These are phyloP conservation scores for Pangasianodon hypophthalmus DNA, from an alignment of 2,113 vertebrate genomes.

Conservation along the genomic window DNA sequence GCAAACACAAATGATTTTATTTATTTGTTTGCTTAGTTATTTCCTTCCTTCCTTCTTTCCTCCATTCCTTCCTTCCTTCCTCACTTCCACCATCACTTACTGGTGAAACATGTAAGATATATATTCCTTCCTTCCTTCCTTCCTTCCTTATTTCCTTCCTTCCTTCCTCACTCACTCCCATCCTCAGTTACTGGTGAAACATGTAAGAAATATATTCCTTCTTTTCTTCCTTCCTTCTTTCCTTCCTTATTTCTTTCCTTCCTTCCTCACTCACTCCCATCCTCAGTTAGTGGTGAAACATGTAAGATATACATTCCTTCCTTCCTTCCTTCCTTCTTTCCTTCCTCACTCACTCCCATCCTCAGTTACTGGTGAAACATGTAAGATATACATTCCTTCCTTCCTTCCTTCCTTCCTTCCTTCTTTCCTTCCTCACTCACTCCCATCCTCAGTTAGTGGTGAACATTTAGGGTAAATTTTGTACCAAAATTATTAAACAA, in stretches of 20 bases:
- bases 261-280: too few relatives aligned
- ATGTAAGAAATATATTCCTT: not conserved
- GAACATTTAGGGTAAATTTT: too few relatives aligned
- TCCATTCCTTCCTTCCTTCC: not conserved
- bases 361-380: not conserved
- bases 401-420: not conserved
- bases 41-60: not conserved
- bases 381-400: too few relatives aligned
- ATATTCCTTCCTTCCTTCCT: not conserved
- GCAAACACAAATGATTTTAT: too few relatives aligned
- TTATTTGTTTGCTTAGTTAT: not conserved
- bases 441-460: not conserved
- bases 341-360: not conserved
- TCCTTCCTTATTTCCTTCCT: not conserved
- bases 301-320: too few relatives aligned
- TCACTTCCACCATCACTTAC: not conserved
- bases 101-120: too few relatives aligned
- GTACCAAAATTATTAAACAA: too few relatives aligned
- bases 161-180: not conserved
- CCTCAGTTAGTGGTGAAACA: too few relatives aligned
- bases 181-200: too few relatives aligned
- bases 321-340: not conserved
- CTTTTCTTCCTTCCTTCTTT: too few relatives aligned
- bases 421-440: not conserved
- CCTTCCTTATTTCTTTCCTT: fast-evolving